Conservation (phyloP, 2,113 vertebrate genomes). For the Pleuronectes platessa region DNA sequence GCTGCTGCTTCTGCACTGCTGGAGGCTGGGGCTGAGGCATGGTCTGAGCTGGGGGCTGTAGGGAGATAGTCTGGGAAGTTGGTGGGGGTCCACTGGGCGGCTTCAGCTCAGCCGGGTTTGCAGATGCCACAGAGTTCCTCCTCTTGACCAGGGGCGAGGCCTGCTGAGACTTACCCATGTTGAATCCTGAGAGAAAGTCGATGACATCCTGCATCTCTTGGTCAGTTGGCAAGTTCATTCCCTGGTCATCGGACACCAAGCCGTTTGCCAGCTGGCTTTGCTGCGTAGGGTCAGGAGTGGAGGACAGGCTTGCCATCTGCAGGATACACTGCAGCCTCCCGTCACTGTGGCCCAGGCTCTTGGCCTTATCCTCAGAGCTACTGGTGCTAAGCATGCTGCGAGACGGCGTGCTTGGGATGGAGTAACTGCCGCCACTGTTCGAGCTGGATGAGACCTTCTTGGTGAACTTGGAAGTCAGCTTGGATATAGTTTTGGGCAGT, state of each 20-base stretch:
- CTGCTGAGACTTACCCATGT: conserved; percentile 98
- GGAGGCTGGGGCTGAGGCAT: conserved; percentile 67
- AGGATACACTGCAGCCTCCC: conserved; percentile 89
- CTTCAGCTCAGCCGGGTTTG: conserved; percentile 90
- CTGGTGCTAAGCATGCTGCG: conserved; percentile 86
- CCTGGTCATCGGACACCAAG: conserved; percentile 89
- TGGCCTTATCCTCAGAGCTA: conserved; percentile 89
- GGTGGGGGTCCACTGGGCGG: conserved; percentile 83
- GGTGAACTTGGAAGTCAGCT: conserved; percentile 97
- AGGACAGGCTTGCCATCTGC: conserved; percentile 86
- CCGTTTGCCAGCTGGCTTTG: conserved; percentile 86
- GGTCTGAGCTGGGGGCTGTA: conserved; percentile 85
- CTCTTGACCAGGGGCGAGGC: conserved; percentile 93
- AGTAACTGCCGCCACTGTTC: conserved; percentile 87
- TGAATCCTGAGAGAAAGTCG: conserved; percentile 98
- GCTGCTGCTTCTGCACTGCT: conserved; percentile 69
- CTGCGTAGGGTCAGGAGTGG: conserved; percentile 79
- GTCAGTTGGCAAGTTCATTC: conserved; percentile 97
- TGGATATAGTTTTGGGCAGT: conserved; percentile 96
- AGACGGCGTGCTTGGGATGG: conserved; percentile 92
- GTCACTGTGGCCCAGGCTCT: conserved; percentile 81
- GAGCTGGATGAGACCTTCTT: conserved; percentile 92
- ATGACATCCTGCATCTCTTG: conserved; percentile 99
- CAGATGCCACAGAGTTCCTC: conserved; percentile 91
- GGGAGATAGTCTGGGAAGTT: conserved; percentile 82